These are phyloP conservation scores for Semnornis frantzii DNA, from an alignment of 2,113 vertebrate species.

Conservation along the genomic window DNA sequence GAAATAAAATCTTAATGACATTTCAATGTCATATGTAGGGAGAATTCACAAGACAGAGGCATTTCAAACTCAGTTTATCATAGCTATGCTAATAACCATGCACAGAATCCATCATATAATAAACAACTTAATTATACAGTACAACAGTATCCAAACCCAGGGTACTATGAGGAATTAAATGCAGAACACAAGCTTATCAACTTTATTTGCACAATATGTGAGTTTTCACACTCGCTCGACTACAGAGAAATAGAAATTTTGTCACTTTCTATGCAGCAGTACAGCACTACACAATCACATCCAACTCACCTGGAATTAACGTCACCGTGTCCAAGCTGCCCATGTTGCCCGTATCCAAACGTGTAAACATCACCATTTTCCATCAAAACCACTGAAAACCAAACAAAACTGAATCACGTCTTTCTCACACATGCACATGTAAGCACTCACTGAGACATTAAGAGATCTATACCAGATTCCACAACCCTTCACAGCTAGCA, in stretches of 20 bases:
- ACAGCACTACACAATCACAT: background rate
- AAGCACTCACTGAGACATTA: background rate
- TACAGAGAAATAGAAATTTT: background rate
- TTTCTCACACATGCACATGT: background rate
- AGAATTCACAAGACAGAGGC: background rate
- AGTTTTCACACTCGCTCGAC: background rate
- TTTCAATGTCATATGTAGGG: background rate
- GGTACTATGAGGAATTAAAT: background rate
- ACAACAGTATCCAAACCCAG: background rate
- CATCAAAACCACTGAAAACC: conserved; percentile 93
- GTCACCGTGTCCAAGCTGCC: conserved; percentile 96
- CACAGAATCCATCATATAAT: background rate
- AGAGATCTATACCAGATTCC: background rate
- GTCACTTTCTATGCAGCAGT: background rate
- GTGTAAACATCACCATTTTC: conserved; percentile 98
- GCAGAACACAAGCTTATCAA: background rate
- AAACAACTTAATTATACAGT: background rate
- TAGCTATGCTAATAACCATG: background rate
- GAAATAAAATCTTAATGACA: background rate
- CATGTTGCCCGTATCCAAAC: conserved; percentile 97
- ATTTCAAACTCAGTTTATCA: background rate
- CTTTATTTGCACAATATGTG: background rate
- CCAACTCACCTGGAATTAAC: conserved; percentile 92
- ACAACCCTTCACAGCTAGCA: background rate
- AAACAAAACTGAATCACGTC: background rate